Percentiles rank a stretch among this genome's conserved stretches.
phyloP scores from a whole-genome alignment of 1,140 invertebrate species.

The Pachyrhynchus sulphureomaculatus region DNA sequence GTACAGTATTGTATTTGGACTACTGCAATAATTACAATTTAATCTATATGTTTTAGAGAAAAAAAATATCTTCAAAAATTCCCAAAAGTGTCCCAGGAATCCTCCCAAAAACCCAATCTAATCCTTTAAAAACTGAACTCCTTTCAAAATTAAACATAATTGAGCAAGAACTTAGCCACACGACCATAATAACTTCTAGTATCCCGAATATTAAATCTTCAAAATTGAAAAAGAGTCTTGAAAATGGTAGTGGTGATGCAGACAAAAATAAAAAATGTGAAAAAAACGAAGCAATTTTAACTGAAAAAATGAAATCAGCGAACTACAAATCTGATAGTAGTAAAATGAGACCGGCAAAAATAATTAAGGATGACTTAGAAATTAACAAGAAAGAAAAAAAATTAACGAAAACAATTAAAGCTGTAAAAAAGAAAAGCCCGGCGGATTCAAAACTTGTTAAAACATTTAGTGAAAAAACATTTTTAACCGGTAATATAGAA shows the following conservation, averaged over 20 bases:
- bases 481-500: not conserved
- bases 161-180: not conserved
- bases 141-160: not conserved
- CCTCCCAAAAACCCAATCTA: not conserved
- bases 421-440: not conserved
- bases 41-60: not conserved
- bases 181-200: not conserved
- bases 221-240: too few relatives aligned
- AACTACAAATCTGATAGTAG: too few relatives aligned
- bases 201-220: not conserved
- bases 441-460: not conserved
- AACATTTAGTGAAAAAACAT: slow-evolving; percentile 2
- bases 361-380: too few relatives aligned
- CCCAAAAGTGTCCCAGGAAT: not conserved
- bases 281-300: too few relatives aligned
- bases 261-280: too few relatives aligned
- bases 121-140: not conserved
- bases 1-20: too few relatives aligned
- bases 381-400: not conserved
- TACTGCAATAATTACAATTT: too few relatives aligned
- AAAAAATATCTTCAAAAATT: not conserved
- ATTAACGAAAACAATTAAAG: not conserved
- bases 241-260: too few relatives aligned
- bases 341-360: too few relatives aligned
- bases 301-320: too few relatives aligned